These are phyloP conservation scores for Rhagium mordax DNA, from an alignment of 2,888 invertebrate genomes.

Conservation along the genomic window DNA sequence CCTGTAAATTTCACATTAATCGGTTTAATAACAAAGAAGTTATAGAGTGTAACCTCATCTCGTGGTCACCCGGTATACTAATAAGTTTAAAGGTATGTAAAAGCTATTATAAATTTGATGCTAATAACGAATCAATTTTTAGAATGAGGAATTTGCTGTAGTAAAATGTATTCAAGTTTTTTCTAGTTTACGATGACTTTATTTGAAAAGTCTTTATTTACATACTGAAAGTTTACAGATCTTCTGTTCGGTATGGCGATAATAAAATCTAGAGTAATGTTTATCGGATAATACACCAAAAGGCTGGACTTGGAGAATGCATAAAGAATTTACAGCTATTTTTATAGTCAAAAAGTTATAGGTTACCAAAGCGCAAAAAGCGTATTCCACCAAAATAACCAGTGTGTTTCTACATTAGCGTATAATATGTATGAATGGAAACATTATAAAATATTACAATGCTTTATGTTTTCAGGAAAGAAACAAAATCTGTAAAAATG, in stretches of 20 bases:
- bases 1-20: too few species aligned
- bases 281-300: slow-evolving; percentile 19
- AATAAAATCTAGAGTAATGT: slow-evolving; percentile 23
- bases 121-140: background rate
- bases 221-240: slow-evolving; percentile 1
- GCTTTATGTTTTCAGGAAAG: too few species aligned
- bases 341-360: slow-evolving; percentile 22
- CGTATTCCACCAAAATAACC: background rate
- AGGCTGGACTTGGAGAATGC: background rate
- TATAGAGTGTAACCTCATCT: too few species aligned
- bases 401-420: background rate
- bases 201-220: background rate
- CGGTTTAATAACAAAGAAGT: too few species aligned
- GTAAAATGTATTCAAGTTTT: background rate
- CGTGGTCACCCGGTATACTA: too few species aligned
- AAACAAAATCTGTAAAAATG: too few species aligned
- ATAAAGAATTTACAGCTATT: slow-evolving; percentile 24
- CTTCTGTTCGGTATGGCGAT: background rate
- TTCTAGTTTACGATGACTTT: background rate
- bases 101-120: background rate
- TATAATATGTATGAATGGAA: too few species aligned
- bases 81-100: background rate
- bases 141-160: background rate
- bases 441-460: too few species aligned
- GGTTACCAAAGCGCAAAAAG: slow-evolving; percentile 5